These are phyloP conservation scores for Scaptomyza reducta DNA, from an alignment of 2,888 invertebrate species.

Conservation along the genomic window DNA sequence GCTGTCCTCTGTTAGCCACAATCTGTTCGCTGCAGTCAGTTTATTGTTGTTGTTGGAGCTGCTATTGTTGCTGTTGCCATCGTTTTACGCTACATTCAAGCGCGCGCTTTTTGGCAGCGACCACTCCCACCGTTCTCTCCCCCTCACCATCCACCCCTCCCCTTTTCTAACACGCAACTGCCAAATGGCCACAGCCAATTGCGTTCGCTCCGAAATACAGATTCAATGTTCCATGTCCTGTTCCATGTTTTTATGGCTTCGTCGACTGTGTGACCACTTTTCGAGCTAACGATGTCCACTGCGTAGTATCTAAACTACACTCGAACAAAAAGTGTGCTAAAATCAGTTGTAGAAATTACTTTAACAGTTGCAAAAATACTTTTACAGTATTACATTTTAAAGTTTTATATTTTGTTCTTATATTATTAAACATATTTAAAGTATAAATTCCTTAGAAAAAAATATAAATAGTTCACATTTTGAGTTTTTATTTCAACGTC, in stretches of 20 bases:
- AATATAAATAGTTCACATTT: too few species aligned
- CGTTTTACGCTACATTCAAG: slow-evolving; percentile 35
- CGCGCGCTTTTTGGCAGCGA: slow-evolving; percentile 17
- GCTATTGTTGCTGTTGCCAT: slow-evolving; percentile 23
- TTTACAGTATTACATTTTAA: too few species aligned
- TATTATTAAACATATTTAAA: too few species aligned
- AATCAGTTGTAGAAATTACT: background rate
- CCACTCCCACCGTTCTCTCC: slow-evolving; percentile 15
- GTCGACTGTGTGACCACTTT: slow-evolving; percentile 22
- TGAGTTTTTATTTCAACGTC: background rate
- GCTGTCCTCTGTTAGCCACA: slow-evolving; percentile 48
- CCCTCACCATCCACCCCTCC: slow-evolving; percentile 5
- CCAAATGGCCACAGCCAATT: slow-evolving; percentile 38
- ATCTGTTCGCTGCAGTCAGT: slow-evolving; percentile 59
- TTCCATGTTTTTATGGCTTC: slow-evolving; percentile 47
- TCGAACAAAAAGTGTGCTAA: background rate
- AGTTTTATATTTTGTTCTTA: too few species aligned
- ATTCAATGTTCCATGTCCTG: slow-evolving; percentile 66
- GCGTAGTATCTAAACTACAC: slow-evolving; percentile 29
- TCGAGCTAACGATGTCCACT: slow-evolving; percentile 30
- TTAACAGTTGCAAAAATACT: too few species aligned
- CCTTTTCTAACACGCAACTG: slow-evolving; percentile 31
- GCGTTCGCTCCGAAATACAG: slow-evolving; percentile 48
- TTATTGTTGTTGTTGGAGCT: slow-evolving; percentile 16
- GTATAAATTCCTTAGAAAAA: too few species aligned